Conservation (phyloP, 1,140 invertebrate genomes). For the Drosophila quadrilineata region DNA sequence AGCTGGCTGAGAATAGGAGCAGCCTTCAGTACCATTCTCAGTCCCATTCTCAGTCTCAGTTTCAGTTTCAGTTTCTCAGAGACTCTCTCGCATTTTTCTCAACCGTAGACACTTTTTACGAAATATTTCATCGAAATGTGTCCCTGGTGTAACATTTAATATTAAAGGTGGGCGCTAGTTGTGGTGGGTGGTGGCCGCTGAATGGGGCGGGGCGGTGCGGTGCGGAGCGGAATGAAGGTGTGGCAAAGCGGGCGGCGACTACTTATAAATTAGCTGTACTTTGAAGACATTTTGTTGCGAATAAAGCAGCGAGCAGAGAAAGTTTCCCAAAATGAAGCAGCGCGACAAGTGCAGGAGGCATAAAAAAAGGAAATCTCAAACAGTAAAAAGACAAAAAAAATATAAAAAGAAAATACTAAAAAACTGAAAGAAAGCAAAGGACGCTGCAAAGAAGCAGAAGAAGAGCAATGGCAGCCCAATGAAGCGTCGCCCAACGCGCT, state of each 20-base stretch:
- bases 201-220: neutral
- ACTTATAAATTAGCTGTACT: slow-evolving; percentile 81
- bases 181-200: slow-evolving; percentile 5
- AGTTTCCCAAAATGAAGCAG: slow-evolving; percentile 64
- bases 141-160: slow-evolving; percentile 81
- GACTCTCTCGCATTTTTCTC: slow-evolving; percentile 67
- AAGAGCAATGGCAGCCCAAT: slow-evolving; percentile 50
- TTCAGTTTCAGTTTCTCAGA: slow-evolving; percentile 11
- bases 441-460: neutral
- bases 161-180: slow-evolving; percentile 70
- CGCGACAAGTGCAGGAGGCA: slow-evolving; percentile 38
- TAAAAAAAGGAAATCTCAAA: slow-evolving; percentile 20
- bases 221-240: neutral
- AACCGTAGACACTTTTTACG: slow-evolving; percentile 80
- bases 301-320: slow-evolving; percentile 65
- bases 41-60: neutral
- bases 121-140: slow-evolving; percentile 82
- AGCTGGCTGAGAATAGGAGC: slow-evolving; percentile 43
- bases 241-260: slow-evolving; percentile 16
- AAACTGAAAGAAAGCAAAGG: neutral
- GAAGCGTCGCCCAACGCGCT: slow-evolving; percentile 55
- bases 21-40: neutral
- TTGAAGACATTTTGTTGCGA: slow-evolving; percentile 79
- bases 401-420: neutral
- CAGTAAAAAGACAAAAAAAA: slow-evolving; percentile 15